Conservation (phyloP, 1,140 invertebrate species). For the Trichogramma pretiosum region DNA sequence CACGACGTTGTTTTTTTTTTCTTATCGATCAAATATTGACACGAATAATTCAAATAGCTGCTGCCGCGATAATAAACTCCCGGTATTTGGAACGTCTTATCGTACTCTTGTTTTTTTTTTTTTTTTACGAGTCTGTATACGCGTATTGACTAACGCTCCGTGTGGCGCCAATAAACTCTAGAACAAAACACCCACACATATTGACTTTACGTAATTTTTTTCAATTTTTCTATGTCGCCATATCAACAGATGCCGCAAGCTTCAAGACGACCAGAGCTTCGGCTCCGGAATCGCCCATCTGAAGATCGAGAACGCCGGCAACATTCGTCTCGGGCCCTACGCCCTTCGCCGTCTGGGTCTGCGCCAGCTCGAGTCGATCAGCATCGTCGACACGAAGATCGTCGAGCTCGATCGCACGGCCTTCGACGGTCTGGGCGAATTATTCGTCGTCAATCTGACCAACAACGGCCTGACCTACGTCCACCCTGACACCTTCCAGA, state of each 20-base stretch:
- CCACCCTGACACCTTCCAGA: slow-evolving; percentile 57
- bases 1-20: no score
- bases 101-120: no score
- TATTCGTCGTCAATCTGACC: slow-evolving; percentile 59
- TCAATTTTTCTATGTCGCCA: no score
- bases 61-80: no score
- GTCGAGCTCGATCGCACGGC: slow-evolving; percentile 44
- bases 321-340: slow-evolving; percentile 32
- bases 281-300: slow-evolving; percentile 32
- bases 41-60: no score
- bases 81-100: no score
- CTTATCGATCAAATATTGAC: no score
- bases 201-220: no score
- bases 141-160: no score
- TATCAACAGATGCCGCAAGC: slow-evolving; percentile 33
- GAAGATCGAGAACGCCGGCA: slow-evolving; percentile 30
- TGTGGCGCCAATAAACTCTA: no score
- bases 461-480: slow-evolving; percentile 53
- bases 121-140: no score
- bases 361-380: slow-evolving; percentile 37
- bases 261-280: slow-evolving; percentile 35
- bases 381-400: slow-evolving; percentile 37
- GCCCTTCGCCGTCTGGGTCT: slow-evolving; percentile 33
- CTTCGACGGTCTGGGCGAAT: slow-evolving; percentile 54
- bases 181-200: no score